phyloP scores from a whole-genome alignment of 2,797 vertebrate genomes.

The Crenuchus spilurus region DNA sequence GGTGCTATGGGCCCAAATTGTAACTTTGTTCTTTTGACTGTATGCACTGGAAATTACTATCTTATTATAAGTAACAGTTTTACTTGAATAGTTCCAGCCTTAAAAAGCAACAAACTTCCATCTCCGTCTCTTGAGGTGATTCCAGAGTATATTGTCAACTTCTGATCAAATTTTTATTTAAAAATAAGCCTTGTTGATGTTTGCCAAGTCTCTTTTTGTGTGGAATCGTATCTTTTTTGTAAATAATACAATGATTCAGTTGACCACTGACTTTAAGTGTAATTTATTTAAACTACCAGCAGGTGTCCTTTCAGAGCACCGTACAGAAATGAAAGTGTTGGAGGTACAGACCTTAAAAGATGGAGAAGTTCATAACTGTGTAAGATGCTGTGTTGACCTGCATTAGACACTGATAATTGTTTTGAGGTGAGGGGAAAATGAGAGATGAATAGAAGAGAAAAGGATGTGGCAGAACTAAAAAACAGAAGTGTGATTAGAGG shows the following conservation, averaged over 20 bases:
- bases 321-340: background rate
- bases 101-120: slow-evolving; percentile 5
- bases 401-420: slow-evolving; percentile 23
- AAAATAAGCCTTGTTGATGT: slow-evolving; percentile 25
- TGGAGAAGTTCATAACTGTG: slow-evolving; percentile 29
- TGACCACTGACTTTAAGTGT: background rate
- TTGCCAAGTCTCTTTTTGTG: slow-evolving; percentile 18
- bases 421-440: slow-evolving; percentile 17
- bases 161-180: slow-evolving; percentile 1
- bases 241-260: slow-evolving; percentile 14
- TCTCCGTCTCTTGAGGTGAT: slow-evolving; percentile 26
- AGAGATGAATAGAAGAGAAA: slow-evolving; percentile 54
- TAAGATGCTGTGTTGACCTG: slow-evolving; percentile 15
- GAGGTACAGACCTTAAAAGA: slow-evolving; percentile 31
- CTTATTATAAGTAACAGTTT: background rate
- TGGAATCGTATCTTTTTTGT: slow-evolving; percentile 13
- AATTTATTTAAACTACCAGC: slow-evolving; percentile 41
- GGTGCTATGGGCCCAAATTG: slow-evolving; percentile 12
- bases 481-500: slow-evolving; percentile 73
- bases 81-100: slow-evolving; percentile 15
- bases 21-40: background rate
- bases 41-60: background rate
- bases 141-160: background rate
- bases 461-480: slow-evolving; percentile 50
- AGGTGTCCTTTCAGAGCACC: slow-evolving; percentile 44